Percentiles rank a stretch among this genome's conserved stretches.
phyloP scores from a whole-genome alignment of 2,888 invertebrate genomes.

The Agrilus cyanescens region DNA sequence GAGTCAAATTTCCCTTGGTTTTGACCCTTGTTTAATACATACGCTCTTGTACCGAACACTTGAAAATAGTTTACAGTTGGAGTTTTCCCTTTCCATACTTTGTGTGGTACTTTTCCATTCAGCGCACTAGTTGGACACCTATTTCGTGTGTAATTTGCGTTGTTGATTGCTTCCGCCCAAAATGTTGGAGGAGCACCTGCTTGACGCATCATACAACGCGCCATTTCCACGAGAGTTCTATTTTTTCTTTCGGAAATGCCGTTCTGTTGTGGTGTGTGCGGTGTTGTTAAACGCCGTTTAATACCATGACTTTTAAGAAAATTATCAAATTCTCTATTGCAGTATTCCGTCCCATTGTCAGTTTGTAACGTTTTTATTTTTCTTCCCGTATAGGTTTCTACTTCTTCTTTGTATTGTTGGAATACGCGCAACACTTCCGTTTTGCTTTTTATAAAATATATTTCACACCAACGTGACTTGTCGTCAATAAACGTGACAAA shows the following conservation, averaged over 20 bases:
- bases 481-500: too few relatives aligned
- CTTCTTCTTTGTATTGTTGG: too few relatives aligned
- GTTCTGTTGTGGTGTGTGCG: too few relatives aligned
- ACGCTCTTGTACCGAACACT: neutral
- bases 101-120: slow-evolving; percentile 4
- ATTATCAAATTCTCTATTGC: neutral
- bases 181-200: slow-evolving; percentile 17
- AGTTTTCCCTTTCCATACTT: neutral
- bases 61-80: neutral
- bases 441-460: too few relatives aligned
- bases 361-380: too few relatives aligned
- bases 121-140: slow-evolving; percentile 19
- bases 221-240: slow-evolving; percentile 22
- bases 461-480: too few relatives aligned
- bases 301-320: too few relatives aligned
- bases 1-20: neutral
- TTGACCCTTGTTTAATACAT: neutral
- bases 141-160: slow-evolving; percentile 24
- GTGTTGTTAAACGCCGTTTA: neutral
- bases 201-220: slow-evolving; percentile 22
- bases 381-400: neutral
- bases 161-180: slow-evolving; percentile 27
- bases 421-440: too few relatives aligned
- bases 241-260: too few relatives aligned
- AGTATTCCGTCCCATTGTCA: neutral